Base-by-base conservation (phyloP, 2,113 vertebrate genomes). In the Ammospiza caudacuta region DNA sequence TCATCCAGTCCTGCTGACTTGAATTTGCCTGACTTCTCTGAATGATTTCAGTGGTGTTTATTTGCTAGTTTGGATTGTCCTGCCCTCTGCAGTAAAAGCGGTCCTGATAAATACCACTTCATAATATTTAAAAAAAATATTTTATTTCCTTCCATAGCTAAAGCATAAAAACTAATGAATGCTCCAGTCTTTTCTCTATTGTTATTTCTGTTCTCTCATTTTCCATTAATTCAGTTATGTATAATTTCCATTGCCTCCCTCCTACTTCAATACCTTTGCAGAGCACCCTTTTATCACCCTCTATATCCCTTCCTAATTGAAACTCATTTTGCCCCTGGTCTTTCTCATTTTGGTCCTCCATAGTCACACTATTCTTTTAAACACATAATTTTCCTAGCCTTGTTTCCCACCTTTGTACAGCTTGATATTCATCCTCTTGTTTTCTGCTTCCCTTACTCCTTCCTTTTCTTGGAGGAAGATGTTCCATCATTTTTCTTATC, bases 21-120 rank as follows among this genome's bases (percentile, higher is more conserved):
- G 58, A 91, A 82, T 84, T 89, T 89, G 35, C 58, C 66, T 57
- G 62, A 89, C 47, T 92, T 91, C 80, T 89, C 58, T 73, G 79
- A 73, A 88, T 70, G 4, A 59, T 52, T 76, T 90, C 77, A 69
- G 52, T 5, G 3, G 15, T 5, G 61, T 83, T 83, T 81, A 43
- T 80, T 82, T 68, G 20, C 87, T 91, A 3, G n/a, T 92, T 89
- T 68, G 62, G 49, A 29, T 82, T 82, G 52, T 49, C 61, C 61
- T 82, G 49, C 9, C 16, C 64, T 49, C 63, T 90, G 74, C 27
- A 17, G 44, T 54, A 83, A 43, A 83, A 72, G 49, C 23, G 29
- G 6, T 84, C 46, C 69, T 64, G 73, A 78, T 67, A 86, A 83
- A 70, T 63, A 90, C 35, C 28, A 49, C 46, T 28, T 80, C 25